Percentiles rank a stretch among this genome's conserved stretches.
These are phyloP conservation scores for Cephus runcator DNA, from an alignment of 2,888 invertebrate genomes.

Conservation along the genomic window DNA sequence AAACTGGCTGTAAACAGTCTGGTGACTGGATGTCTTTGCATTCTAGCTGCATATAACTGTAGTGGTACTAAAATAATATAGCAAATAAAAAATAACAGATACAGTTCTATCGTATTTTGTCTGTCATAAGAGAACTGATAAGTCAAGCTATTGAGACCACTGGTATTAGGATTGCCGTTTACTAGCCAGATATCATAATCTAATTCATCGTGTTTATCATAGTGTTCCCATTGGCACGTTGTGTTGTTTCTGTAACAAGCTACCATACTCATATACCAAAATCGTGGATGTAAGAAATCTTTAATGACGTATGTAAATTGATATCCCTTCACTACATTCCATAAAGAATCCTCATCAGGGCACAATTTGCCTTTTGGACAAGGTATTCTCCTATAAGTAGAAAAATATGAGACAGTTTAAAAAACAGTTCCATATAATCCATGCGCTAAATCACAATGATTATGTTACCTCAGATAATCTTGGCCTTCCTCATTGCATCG, in stretches of 20 bases:
- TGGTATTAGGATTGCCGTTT: constrained; percentile 93
- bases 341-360: constrained; percentile 85
- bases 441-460: not conserved
- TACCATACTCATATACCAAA: constrained; percentile 96
- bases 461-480: constrained; percentile 74
- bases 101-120: constrained; percentile 91
- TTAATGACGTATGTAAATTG: constrained; percentile 96
- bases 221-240: constrained; percentile 87
- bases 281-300: constrained; percentile 90
- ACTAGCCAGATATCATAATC: constrained; percentile 95
- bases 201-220: constrained; percentile 70
- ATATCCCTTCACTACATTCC: constrained; percentile 85
- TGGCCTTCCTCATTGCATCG: constrained; percentile 82
- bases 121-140: constrained; percentile 98
- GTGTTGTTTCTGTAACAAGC: constrained; percentile 86
- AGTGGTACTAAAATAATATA: constrained; percentile 88
- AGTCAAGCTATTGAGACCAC: constrained; percentile 86
- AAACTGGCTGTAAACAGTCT: constrained; percentile 90
- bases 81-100: constrained; percentile 86
- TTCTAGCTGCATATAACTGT: constrained; percentile 89
- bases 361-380: constrained; percentile 83
- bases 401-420: not conserved
- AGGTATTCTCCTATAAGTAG: constrained; percentile 76
- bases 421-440: not conserved
- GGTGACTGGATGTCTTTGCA: constrained; percentile 92